These are phyloP conservation scores for Lichenostomus cassidix DNA, from an alignment of 2,113 vertebrate genomes.

Conservation along the genomic window DNA sequence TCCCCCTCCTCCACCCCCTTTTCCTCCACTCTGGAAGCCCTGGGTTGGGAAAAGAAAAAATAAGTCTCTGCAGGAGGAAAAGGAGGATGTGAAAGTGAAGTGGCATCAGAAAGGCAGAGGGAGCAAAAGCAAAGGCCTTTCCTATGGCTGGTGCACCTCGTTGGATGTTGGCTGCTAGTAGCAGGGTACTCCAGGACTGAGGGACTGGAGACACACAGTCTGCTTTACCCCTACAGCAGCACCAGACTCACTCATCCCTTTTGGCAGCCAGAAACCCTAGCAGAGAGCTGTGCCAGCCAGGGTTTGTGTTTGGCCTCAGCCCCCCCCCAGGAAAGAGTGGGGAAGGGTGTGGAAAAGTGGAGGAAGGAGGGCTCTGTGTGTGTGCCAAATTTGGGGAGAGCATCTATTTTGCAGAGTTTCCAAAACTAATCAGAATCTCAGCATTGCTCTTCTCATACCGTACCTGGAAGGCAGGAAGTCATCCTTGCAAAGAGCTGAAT, in stretches of 20 bases:
- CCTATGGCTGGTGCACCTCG: conserved; percentile 19
- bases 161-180: not conserved
- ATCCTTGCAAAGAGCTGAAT: not conserved
- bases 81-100: conserved; percentile 76
- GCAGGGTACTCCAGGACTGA: not conserved
- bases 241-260: conserved; percentile 8
- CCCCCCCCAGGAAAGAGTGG: not conserved
- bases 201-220: not conserved
- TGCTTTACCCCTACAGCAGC: not conserved
- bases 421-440: conserved; percentile 4
- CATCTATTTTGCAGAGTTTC: not conserved
- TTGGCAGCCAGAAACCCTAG: not conserved
- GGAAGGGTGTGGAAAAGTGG: not conserved
- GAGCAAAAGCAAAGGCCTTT: conserved; percentile 68
- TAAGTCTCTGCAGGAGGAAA: conserved; percentile 53
- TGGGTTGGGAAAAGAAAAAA: conserved; percentile 70
- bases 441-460: not conserved
- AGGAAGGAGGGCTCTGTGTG: not conserved
- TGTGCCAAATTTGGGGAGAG: not conserved
- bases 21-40: conserved; percentile 45
- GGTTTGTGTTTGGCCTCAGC: not conserved
- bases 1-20: not conserved
- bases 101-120: conserved; percentile 78
- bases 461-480: not conserved
- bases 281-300: not conserved